Percentiles rank a stretch among this genome's conserved stretches.
phyloP scores from a whole-genome alignment of 2,888 invertebrate species.

The Callyntrura guangdongensis region DNA sequence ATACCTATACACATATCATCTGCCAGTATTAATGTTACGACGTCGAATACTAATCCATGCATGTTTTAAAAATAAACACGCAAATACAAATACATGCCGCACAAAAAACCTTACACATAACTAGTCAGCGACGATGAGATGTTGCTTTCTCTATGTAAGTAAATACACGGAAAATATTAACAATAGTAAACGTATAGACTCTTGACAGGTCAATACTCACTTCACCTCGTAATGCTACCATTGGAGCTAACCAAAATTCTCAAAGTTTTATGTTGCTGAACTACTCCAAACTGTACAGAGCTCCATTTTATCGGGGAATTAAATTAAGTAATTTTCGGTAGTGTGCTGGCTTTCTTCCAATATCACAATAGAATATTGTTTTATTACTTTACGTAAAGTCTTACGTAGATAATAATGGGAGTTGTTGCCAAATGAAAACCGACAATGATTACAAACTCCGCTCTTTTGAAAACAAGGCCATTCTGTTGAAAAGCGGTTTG shows the following conservation, averaged over 20 bases:
- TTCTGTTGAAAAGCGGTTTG: background rate
- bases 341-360: background rate
- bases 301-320: no score
- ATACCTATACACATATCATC: background rate
- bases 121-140: background rate
- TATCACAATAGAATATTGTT: background rate
- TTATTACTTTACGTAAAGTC: background rate
- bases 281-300: background rate
- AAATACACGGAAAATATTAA: background rate
- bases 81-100: no score
- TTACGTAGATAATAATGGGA: background rate
- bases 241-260: no score
- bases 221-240: background rate
- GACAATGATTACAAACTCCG: no score
- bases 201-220: constrained; percentile 36
- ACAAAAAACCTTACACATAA: background rate
- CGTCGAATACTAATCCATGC: no score
- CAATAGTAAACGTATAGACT: constrained; percentile 19
- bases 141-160: background rate
- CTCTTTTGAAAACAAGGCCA: background rate
- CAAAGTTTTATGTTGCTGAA: no score
- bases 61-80: no score
- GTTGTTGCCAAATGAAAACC: background rate
- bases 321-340: no score
- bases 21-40: no score